These are phyloP conservation scores for Chelonus insularis DNA, from an alignment of 1,140 invertebrate genomes.

Conservation along the genomic window DNA sequence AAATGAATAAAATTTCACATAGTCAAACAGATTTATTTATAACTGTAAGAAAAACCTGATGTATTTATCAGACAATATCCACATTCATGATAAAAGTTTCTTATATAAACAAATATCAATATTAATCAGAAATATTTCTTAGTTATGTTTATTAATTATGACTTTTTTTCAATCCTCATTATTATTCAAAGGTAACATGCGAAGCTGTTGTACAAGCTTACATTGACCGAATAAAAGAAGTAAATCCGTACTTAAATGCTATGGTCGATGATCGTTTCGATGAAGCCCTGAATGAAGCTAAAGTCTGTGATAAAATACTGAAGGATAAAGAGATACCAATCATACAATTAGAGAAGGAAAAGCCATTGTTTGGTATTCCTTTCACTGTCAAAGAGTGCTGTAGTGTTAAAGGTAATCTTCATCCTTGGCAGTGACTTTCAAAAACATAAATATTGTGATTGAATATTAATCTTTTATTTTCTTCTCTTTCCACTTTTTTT, in stretches of 20 bases:
- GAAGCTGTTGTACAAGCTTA: conserved; percentile 68
- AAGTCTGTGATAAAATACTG: conserved; percentile 63
- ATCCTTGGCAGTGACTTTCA: background rate
- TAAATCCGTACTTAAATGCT: conserved; percentile 75
- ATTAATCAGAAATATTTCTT: too few species aligned
- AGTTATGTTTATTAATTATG: too few species aligned
- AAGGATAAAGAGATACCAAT: conserved; percentile 42
- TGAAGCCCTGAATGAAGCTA: conserved; percentile 71
- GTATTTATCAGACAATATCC: too few species aligned
- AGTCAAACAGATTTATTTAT: too few species aligned
- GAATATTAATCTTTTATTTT: too few species aligned
- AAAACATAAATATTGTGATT: too few species aligned
- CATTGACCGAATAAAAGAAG: conserved; percentile 70
- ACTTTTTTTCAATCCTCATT: background rate
- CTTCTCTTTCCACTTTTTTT: background rate
- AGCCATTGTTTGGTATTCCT: conserved; percentile 77
- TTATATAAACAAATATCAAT: too few species aligned
- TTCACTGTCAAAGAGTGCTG: conserved; percentile 78
- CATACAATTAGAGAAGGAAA: conserved; percentile 57
- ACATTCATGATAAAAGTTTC: too few species aligned
- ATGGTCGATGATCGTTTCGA: conserved; percentile 73
- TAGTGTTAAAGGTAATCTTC: conserved; percentile 65
- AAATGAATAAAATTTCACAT: too few species aligned
- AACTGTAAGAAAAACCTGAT: too few species aligned
- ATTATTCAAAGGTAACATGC: conserved; percentile 60